Conservation (phyloP, 2,888 invertebrate species). For the Mactromeris polynyma region DNA sequence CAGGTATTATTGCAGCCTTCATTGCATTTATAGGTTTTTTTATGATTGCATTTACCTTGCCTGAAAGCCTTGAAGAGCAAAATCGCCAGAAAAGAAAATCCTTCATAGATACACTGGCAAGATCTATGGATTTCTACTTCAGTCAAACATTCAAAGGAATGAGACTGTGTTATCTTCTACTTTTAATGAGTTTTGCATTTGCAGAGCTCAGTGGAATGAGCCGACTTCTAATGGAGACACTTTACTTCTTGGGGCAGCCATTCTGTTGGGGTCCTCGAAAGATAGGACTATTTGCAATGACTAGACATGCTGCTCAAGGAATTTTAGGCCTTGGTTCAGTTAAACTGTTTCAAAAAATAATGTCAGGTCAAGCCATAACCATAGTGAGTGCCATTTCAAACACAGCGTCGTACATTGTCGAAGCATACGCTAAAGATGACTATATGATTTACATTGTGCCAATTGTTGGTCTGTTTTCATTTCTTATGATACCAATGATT, state of each 20-base stretch:
- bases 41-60: constrained; percentile 31
- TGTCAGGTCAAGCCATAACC: constrained; percentile 57
- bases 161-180: constrained; percentile 46
- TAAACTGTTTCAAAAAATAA: constrained; percentile 40
- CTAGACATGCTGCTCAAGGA: constrained; percentile 33
- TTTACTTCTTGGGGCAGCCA: constrained; percentile 61
- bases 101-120: constrained; percentile 24
- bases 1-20: constrained; percentile 34
- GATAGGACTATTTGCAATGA: constrained; percentile 53
- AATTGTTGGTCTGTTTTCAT: constrained; percentile 51
- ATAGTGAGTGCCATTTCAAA: constrained; percentile 44
- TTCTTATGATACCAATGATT: constrained; percentile 59
- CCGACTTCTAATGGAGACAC: constrained; percentile 52
- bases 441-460: constrained; percentile 55
- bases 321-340: constrained; percentile 47
- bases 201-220: constrained; percentile 39
- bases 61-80: constrained; percentile 49
- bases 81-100: constrained; percentile 16
- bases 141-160: constrained; percentile 56
- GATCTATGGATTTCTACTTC: constrained; percentile 48
- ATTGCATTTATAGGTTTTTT: constrained; percentile 38
- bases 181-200: constrained; percentile 49
- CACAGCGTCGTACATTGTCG: constrained; percentile 48
- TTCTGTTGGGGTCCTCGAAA: constrained; percentile 62
- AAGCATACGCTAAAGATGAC: constrained; percentile 43